Percentiles rank a stretch among this genome's conserved stretches.
Conservation (phyloP, 2,888 invertebrate species). For the Microctonus brassicae region DNA sequence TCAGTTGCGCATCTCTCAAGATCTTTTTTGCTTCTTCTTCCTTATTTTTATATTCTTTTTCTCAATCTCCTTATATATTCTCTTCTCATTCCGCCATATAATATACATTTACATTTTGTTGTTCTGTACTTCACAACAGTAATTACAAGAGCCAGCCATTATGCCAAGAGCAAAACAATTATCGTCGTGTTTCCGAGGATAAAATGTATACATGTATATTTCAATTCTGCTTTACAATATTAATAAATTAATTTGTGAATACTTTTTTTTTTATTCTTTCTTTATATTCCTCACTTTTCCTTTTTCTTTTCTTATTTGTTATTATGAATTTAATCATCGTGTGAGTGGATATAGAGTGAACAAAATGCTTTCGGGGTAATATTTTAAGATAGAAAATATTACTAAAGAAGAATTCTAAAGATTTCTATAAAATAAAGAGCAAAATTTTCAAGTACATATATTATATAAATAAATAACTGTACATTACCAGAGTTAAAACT, state of each 20-base stretch:
- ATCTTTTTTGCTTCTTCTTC: neutral
- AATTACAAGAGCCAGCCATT: constrained; percentile 31
- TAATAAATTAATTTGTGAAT: constrained; percentile 4
- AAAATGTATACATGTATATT: constrained; percentile 25
- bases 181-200: constrained; percentile 19
- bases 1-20: constrained; percentile 17
- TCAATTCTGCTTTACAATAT: constrained; percentile 12
- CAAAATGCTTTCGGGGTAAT: too few relatives aligned
- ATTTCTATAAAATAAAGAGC: too few relatives aligned
- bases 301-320: too few relatives aligned
- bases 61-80: too few relatives aligned
- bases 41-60: neutral
- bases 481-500: too few relatives aligned
- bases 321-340: neutral
- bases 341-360: too few relatives aligned
- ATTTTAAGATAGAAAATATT: too few relatives aligned
- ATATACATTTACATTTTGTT: neutral
- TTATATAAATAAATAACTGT: too few relatives aligned
- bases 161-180: constrained; percentile 31
- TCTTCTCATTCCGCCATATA: neutral
- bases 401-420: too few relatives aligned
- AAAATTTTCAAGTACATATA: too few relatives aligned
- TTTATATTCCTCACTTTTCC: neutral
- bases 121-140: constrained; percentile 26
- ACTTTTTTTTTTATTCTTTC: neutral